Percentiles rank a stretch among this genome's conserved stretches.
Evolutionary conservation across 2,888 invertebrate genomes (phyloP).

Genomic region (Hyposoter didymator): DNA sequence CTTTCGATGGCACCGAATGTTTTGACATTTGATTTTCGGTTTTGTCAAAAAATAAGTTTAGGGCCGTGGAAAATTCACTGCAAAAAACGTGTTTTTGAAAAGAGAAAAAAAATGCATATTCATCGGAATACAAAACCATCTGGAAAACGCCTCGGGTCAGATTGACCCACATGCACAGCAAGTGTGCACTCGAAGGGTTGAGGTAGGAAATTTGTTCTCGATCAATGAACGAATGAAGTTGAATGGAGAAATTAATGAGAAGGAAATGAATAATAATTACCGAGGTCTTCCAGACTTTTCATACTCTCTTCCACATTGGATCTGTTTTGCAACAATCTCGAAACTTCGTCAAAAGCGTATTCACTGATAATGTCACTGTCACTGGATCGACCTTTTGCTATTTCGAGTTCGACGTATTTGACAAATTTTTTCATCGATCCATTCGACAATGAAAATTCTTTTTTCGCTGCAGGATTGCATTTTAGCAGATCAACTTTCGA

Average conservation of each 20-base stretch:
- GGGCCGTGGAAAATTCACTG: too few relatives aligned
- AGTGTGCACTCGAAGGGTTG: too few relatives aligned
- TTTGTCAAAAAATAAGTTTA: too few relatives aligned
- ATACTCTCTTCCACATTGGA: slow-evolving; percentile 87
- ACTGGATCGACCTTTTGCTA: slow-evolving; percentile 46
- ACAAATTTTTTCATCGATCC: slow-evolving; percentile 72
- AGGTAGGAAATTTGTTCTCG: neutral
- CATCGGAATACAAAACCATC: too few relatives aligned
- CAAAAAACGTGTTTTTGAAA: too few relatives aligned
- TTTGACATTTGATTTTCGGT: too few relatives aligned
- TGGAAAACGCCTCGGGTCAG: too few relatives aligned
- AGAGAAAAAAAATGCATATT: too few relatives aligned
- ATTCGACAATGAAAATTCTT: slow-evolving; percentile 49
- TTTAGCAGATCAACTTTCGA: neutral
- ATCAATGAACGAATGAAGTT: neutral
- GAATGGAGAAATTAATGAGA: neutral
- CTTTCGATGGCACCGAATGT: too few relatives aligned
- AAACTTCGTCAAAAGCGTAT: slow-evolving; percentile 53
- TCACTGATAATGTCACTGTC: slow-evolving; percentile 61
- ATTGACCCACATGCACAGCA: too few relatives aligned
- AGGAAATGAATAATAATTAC: slow-evolving; percentile 81
- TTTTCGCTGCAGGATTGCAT: slow-evolving; percentile 13
- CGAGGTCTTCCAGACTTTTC: slow-evolving; percentile 87
- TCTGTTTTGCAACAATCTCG: slow-evolving; percentile 86
- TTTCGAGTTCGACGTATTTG: slow-evolving; percentile 69